These are phyloP conservation scores for Misgurnus anguillicaudatus DNA, from an alignment of 2,113 vertebrate genomes.

Conservation along the genomic window DNA sequence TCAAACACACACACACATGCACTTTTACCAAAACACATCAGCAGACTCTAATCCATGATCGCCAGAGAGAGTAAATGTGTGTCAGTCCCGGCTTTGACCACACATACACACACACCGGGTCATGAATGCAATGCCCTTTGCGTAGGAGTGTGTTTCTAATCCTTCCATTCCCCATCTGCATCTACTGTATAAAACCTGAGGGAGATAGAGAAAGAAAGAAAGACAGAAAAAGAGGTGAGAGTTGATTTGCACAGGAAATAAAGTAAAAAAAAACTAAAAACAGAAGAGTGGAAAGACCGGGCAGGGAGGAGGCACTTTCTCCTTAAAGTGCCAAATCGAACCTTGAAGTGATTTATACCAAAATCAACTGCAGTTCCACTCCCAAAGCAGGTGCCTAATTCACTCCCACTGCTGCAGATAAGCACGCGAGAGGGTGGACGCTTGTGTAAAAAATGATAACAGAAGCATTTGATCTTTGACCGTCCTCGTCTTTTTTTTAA, in stretches of 20 bases:
- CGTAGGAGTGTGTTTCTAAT: slow-evolving; percentile 35
- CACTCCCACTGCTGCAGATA: slow-evolving; percentile 12
- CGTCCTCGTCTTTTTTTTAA: neutral
- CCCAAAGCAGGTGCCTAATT: slow-evolving; percentile 15
- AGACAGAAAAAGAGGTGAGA: neutral
- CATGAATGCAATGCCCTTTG: slow-evolving; percentile 23
- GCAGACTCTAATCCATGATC: slow-evolving; percentile 46
- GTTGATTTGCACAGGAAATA: slow-evolving; percentile 7
- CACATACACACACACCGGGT: slow-evolving; percentile 25
- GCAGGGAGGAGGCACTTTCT: slow-evolving; percentile 3
- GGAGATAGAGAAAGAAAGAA: neutral
- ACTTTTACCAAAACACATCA: slow-evolving; percentile 41
- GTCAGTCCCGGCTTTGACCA: slow-evolving; percentile 30
- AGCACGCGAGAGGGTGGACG: slow-evolving; percentile 1
- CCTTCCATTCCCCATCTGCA: slow-evolving; percentile 6
- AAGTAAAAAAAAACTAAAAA: neutral
- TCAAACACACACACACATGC: slow-evolving; percentile 8
- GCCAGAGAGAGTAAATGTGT: slow-evolving; percentile 36
- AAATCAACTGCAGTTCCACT: slow-evolving; percentile 18
- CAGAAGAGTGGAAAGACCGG: slow-evolving; percentile 24
- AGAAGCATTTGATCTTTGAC: neutral
- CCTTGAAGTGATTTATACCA: slow-evolving; percentile 44
- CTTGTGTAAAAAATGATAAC: slow-evolving; percentile 1
- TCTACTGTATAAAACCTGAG: slow-evolving; percentile 10
- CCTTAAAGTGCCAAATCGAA: slow-evolving; percentile 41